These are phyloP conservation scores for Herpetotheres cachinnans DNA, from an alignment of 2,113 vertebrate species.

Conservation along the genomic window DNA sequence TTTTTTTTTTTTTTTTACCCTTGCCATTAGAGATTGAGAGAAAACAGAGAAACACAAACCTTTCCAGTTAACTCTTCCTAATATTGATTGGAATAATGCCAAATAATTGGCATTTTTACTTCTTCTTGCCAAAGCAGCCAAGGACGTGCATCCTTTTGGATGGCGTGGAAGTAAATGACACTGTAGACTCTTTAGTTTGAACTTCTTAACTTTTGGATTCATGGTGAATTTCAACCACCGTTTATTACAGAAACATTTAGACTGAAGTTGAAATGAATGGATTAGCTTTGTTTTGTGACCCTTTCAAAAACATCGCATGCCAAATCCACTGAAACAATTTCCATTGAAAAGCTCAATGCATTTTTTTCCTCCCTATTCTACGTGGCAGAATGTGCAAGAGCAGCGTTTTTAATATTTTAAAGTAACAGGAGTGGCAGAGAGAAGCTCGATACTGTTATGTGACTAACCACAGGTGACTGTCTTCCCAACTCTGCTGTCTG, in stretches of 20 bases:
- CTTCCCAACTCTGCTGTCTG: not conserved
- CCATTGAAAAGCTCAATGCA: not conserved
- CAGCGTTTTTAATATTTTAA: not conserved
- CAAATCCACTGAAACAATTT: slow-evolving; percentile 3
- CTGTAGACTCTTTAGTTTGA: not conserved
- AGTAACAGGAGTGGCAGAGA: not conserved
- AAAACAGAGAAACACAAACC: not conserved
- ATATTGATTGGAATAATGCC: too few relatives aligned
- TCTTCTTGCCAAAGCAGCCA: not conserved
- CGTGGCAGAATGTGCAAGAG: not conserved
- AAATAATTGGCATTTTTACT: not conserved
- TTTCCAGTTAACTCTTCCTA: not conserved
- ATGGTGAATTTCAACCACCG: not conserved
- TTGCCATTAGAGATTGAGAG: not conserved
- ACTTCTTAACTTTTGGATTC: not conserved
- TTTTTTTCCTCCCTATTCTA: not conserved
- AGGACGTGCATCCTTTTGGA: not conserved
- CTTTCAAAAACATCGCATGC: not conserved
- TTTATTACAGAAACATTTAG: not conserved
- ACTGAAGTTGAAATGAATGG: not conserved
- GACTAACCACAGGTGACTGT: not conserved
- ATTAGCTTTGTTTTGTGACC: not conserved
- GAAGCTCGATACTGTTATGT: accelerated
- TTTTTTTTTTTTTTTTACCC: not conserved
- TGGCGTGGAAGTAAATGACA: not conserved